phyloP scores from a whole-genome alignment of 2,113 vertebrate genomes.

The Glareola pratincola region DNA sequence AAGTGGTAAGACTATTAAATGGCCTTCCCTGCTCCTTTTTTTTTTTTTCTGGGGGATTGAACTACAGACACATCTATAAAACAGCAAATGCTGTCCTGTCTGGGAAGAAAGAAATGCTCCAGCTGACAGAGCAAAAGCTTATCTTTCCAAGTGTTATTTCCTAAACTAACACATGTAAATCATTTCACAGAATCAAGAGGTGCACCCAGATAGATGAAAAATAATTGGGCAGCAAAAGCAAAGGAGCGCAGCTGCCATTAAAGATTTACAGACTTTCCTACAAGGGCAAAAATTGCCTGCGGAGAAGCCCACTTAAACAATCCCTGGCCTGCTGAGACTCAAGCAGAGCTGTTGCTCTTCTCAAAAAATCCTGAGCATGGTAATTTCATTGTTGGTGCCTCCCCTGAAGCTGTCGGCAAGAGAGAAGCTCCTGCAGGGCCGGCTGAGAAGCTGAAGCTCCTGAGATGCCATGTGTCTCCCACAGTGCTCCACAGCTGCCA shows the following conservation, averaged over 20 bases:
- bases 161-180: neutral
- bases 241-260: neutral
- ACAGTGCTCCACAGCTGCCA: neutral
- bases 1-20: conserved; percentile 16
- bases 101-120: neutral
- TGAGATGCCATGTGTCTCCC: neutral
- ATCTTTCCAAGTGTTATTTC: neutral
- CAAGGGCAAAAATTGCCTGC: neutral
- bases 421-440: neutral
- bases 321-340: neutral
- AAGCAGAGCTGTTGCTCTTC: neutral
- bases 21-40: neutral
- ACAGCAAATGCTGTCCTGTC: neutral
- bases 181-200: neutral
- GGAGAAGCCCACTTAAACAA: neutral
- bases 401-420: neutral
- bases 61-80: neutral
- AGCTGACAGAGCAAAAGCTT: neutral
- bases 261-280: neutral
- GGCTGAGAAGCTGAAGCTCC: too few species aligned
- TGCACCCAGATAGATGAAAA: neutral
- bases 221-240: neutral
- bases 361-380: neutral
- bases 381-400: neutral
- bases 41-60: neutral